These are phyloP conservation scores for Palythoa grandiflora DNA, from an alignment of 92 coral and sea anemone species.

Conservation along the genomic window DNA sequence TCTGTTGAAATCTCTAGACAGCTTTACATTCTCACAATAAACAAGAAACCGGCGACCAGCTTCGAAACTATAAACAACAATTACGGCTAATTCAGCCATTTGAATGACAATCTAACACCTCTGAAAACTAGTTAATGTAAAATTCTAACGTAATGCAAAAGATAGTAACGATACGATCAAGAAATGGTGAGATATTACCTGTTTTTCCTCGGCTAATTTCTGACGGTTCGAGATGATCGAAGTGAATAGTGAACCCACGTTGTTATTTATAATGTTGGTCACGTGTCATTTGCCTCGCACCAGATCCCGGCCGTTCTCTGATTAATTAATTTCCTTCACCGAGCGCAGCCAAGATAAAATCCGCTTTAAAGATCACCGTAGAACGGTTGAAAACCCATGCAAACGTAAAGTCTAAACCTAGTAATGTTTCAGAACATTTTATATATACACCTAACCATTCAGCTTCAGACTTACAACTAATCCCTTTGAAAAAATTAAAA, in stretches of 20 bases:
- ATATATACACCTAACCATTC: too few relatives aligned
- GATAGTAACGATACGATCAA: too few relatives aligned
- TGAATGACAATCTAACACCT: slow-evolving; percentile 21
- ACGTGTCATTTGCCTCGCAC: slow-evolving; percentile 37
- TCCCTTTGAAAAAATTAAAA: too few relatives aligned
- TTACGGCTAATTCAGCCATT: background rate
- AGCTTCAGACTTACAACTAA: too few relatives aligned
- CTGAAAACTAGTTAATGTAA: background rate
- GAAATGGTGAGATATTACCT: too few relatives aligned
- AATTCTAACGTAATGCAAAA: slow-evolving; percentile 28
- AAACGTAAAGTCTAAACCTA: too few relatives aligned
- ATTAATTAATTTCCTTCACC: too few relatives aligned
- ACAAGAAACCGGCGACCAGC: slow-evolving; percentile 13
- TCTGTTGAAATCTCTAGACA: slow-evolving; percentile 11
- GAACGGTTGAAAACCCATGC: too few relatives aligned
- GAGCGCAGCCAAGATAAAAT: too few relatives aligned
- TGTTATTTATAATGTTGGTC: slow-evolving; percentile 40
- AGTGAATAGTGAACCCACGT: slow-evolving; percentile 42
- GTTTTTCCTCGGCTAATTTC: too few relatives aligned
- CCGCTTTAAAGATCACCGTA: too few relatives aligned
- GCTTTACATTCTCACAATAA: background rate
- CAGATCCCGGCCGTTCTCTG: slow-evolving; percentile 2
- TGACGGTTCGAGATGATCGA: slow-evolving; percentile 26
- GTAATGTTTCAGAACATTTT: too few relatives aligned
- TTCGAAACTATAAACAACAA: slow-evolving; percentile 28